Conservation (phyloP, 2,888 invertebrate species). For the Archips crataeganus region DNA sequence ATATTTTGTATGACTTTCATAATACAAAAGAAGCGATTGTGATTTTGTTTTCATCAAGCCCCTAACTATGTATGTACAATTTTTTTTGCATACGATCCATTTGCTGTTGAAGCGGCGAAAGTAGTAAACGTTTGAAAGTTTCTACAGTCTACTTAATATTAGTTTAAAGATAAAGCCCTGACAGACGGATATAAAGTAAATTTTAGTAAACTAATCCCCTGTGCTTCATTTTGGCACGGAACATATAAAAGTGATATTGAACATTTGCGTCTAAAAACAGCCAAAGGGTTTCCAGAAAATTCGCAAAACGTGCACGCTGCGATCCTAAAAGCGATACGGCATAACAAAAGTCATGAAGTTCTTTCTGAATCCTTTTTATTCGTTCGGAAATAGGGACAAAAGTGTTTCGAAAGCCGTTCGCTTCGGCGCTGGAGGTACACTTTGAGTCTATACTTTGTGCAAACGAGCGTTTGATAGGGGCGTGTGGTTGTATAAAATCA, state of each 20-base stretch:
- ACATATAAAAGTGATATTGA: constrained; percentile 6
- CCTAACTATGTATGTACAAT: no score
- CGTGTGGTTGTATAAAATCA: constrained; percentile 39
- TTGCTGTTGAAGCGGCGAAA: no score
- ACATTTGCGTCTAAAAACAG: constrained; percentile 44
- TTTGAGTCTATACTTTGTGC: constrained; percentile 78
- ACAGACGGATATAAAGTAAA: no score
- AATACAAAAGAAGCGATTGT: no score
- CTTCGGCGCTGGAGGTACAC: constrained; percentile 71
- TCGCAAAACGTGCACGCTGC: constrained; percentile 47
- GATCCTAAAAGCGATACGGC: constrained; percentile 67
- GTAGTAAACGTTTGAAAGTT: no score
- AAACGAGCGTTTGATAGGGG: constrained; percentile 82
- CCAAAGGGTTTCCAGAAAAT: constrained; percentile 58
- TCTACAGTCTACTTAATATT: no score
- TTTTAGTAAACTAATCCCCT: no score
- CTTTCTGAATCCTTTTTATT: constrained; percentile 79
- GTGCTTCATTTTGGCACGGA: no score
- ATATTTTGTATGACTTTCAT: no score
- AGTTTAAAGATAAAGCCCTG: no score
- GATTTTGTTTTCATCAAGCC: no score
- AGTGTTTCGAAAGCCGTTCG: constrained; percentile 79
- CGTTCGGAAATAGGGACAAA: constrained; percentile 78
- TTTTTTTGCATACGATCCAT: no score
- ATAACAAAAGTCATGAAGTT: constrained; percentile 81